These are phyloP conservation scores for Biston stratarius DNA, from an alignment of 2,888 invertebrate genomes.

Conservation along the genomic window DNA sequence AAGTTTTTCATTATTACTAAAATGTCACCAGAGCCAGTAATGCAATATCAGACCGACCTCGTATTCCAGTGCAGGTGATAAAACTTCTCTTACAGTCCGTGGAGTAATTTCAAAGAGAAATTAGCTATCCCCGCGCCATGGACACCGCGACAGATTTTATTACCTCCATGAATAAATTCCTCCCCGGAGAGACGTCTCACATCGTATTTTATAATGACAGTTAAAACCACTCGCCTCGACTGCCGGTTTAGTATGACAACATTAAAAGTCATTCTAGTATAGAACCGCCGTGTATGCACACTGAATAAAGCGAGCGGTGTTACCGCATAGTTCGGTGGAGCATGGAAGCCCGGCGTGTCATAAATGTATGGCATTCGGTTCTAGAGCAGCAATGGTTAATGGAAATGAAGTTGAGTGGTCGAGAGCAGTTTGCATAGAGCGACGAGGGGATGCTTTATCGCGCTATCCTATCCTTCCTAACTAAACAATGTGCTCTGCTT, in stretches of 20 bases:
- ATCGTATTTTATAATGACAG: slow-evolving; percentile 76
- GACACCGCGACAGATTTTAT: slow-evolving; percentile 79
- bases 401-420: slow-evolving; percentile 30
- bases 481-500: slow-evolving; percentile 29
- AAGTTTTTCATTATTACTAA: background rate
- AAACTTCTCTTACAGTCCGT: slow-evolving; percentile 43
- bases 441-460: slow-evolving; percentile 34
- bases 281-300: slow-evolving; percentile 55
- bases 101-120: slow-evolving; percentile 72
- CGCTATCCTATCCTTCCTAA: slow-evolving; percentile 32
- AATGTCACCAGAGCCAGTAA: slow-evolving; percentile 3
- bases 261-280: slow-evolving; percentile 54
- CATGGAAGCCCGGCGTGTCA: slow-evolving; percentile 15
- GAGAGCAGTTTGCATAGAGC: slow-evolving; percentile 28
- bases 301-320: slow-evolving; percentile 17
- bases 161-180: slow-evolving; percentile 82
- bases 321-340: slow-evolving; percentile 23
- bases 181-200: slow-evolving; percentile 61
- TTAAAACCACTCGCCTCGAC: slow-evolving; percentile 65
- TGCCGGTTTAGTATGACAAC: slow-evolving; percentile 55
- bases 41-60: slow-evolving; percentile 25
- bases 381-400: slow-evolving; percentile 34
- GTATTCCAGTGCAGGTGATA: slow-evolving; percentile 37
- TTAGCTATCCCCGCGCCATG: slow-evolving; percentile 62
- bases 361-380: slow-evolving; percentile 36